Evolutionary conservation across 1,140 invertebrate genomes (phyloP).

Genomic region (Globodera ellingtonae): DNA sequence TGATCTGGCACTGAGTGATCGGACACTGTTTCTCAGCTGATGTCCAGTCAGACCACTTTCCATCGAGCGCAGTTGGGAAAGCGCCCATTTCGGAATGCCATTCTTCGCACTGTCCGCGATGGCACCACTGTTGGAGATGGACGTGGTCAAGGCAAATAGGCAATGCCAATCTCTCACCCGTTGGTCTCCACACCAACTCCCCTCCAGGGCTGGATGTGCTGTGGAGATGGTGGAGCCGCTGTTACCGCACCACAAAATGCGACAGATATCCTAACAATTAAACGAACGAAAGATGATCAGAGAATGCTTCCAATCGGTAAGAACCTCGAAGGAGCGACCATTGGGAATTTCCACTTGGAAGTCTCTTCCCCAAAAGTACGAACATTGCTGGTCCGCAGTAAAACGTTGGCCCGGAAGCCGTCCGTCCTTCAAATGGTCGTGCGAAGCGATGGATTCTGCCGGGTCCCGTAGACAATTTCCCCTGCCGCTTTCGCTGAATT

Average conservation of each 20-base stretch:
- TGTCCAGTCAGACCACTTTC: conserved; percentile 62
- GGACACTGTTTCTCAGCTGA: conserved; percentile 60
- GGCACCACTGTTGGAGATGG: conserved; percentile 54
- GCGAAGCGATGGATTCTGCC: conserved; percentile 43
- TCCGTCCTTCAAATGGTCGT: conserved; percentile 60
- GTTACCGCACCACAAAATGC: conserved; percentile 65
- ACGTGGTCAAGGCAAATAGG: conserved; percentile 1
- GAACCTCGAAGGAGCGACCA: conserved; percentile 56
- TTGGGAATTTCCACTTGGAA: conserved; percentile 63
- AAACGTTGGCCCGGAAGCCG: conserved; percentile 59
- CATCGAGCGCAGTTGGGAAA: conserved; percentile 50
- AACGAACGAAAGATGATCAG: conserved; percentile 8
- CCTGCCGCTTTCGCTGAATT: conserved; percentile 58
- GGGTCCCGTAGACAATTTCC: conserved; percentile 63
- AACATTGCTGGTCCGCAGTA: conserved; percentile 64
- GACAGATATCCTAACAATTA: conserved; percentile 60
- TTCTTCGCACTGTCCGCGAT: conserved; percentile 55
- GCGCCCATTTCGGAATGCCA: conserved; percentile 41
- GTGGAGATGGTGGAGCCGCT: conserved; percentile 63
- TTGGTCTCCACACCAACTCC: conserved; percentile 59
- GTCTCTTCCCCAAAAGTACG: conserved; percentile 65
- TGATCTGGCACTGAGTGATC: conserved; percentile 61
- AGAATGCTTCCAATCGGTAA: conserved; percentile 20
- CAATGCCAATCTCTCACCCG: conserved; percentile 45
- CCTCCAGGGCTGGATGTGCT: conserved; percentile 64